These are phyloP conservation scores for Phyllostomus discolor DNA, from an alignment of 2,113 vertebrate genomes.

Conservation along the genomic window DNA sequence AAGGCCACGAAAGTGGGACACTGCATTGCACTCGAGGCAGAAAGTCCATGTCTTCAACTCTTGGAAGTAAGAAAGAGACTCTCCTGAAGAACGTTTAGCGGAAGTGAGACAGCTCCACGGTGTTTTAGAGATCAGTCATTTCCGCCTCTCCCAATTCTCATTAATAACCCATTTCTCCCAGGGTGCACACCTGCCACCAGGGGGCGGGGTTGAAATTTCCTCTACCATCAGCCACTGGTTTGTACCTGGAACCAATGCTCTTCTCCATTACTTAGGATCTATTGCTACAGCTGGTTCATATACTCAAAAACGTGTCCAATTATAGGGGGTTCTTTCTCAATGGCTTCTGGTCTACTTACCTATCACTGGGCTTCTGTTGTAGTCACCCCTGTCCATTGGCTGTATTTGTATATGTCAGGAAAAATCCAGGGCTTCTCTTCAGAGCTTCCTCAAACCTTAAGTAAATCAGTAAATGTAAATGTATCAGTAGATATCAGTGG, in stretches of 20 bases:
- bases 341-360: not conserved
- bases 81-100: not conserved
- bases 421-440: not conserved
- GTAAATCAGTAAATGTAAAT: not conserved
- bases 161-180: not conserved
- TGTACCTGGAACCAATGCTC: not conserved
- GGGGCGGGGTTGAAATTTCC: not conserved
- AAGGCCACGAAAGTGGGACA: not conserved
- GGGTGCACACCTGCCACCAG: no score
- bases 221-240: not conserved
- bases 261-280: not conserved
- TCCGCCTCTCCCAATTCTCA: not conserved
- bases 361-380: not conserved
- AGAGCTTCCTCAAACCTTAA: not conserved
- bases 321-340: not conserved
- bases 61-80: not conserved
- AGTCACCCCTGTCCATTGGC: not conserved
- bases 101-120: not conserved
- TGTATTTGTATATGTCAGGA: not conserved
- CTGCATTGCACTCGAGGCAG: not conserved
- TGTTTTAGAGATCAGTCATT: not conserved
- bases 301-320: not conserved
- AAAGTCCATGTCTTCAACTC: not conserved
- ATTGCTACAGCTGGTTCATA: not conserved
- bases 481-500: not conserved